Percentiles rank a stretch among this genome's conserved stretches.
These are phyloP conservation scores for Phocoena phocoena DNA, from an alignment of 2,113 vertebrate species.

Conservation along the genomic window DNA sequence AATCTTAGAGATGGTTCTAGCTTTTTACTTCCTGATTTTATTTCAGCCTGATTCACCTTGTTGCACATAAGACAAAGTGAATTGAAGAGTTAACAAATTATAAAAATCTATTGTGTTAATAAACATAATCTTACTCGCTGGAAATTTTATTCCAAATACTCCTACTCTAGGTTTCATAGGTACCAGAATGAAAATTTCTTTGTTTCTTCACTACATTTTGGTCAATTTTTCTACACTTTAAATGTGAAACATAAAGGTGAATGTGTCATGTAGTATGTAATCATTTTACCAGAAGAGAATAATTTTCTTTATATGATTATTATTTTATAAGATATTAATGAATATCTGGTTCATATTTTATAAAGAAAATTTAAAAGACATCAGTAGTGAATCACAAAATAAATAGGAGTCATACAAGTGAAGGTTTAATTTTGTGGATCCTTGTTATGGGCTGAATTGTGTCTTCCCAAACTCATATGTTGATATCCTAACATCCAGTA, in stretches of 20 bases:
- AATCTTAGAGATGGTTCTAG: background rate
- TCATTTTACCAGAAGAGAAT: background rate
- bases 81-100: background rate
- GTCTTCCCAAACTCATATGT: background rate
- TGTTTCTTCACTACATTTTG: background rate
- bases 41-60: background rate
- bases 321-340: background rate
- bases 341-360: constrained; percentile 15
- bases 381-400: background rate
- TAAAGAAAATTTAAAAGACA: background rate
- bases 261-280: background rate
- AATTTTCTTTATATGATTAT: background rate
- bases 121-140: background rate
- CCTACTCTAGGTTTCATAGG: background rate
- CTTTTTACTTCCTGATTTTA: background rate
- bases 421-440: background rate
- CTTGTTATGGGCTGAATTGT: background rate
- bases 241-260: background rate
- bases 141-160: background rate
- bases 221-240: background rate
- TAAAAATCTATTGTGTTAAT: background rate
- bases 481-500: background rate
- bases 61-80: constrained; percentile 11
- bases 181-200: background rate
- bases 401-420: background rate